Conservation (phyloP, 2,888 invertebrate species). For the Parapristionchus giblindavisi region DNA sequence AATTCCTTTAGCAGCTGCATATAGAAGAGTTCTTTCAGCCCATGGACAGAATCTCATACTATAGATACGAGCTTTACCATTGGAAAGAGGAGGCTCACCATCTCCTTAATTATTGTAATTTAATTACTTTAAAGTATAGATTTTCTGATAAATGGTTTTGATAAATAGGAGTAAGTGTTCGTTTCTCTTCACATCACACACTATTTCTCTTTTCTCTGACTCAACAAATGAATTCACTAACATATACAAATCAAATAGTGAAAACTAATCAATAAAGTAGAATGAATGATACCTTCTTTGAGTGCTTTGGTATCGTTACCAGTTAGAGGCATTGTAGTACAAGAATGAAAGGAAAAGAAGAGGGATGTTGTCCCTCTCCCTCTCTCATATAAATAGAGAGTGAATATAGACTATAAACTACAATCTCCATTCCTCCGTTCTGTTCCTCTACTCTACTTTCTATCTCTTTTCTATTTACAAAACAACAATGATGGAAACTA, state of each 20-base stretch:
- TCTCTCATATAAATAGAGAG: not conserved
- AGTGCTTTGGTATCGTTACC: not conserved
- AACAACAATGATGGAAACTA: too few relatives aligned
- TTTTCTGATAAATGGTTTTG: too few relatives aligned
- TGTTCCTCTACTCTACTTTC: too few relatives aligned
- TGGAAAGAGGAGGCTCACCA: conserved; percentile 43
- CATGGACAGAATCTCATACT: conserved; percentile 87
- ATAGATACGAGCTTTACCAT: conserved; percentile 80
- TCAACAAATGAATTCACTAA: not conserved
- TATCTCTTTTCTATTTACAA: too few relatives aligned
- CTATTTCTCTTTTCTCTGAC: conserved; percentile 4
- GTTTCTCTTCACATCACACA: too few relatives aligned
- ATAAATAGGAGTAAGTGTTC: too few relatives aligned
- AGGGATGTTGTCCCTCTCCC: not conserved
- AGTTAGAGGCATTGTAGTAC: conserved; percentile 18
- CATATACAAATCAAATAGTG: not conserved
- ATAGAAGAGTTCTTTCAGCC: conserved; percentile 81
- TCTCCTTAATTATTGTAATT: conserved; percentile 40
- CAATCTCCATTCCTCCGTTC: too few relatives aligned
- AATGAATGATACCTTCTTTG: too few relatives aligned
- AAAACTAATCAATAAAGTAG: too few relatives aligned
- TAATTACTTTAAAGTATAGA: too few relatives aligned
- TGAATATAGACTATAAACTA: not conserved
- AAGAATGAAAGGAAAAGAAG: conserved; percentile 24
- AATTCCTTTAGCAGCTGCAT: conserved; percentile 74